Conservation (phyloP, 1,140 invertebrate genomes). For the Paralvinella palmiformis region DNA sequence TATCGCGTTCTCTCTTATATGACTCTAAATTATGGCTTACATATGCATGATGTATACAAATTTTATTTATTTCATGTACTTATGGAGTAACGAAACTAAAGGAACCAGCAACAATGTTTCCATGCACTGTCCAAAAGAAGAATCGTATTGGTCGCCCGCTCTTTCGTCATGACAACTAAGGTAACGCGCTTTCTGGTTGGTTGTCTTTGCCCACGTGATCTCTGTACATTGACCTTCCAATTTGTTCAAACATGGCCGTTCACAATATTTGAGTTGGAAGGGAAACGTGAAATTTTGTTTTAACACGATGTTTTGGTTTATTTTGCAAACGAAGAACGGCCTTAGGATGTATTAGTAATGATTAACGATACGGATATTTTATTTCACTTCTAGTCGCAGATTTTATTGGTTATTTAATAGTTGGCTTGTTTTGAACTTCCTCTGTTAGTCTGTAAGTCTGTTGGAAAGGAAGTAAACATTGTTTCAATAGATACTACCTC, state of each 20-base stretch:
- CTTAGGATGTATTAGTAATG: neutral
- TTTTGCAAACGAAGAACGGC: conserved; percentile 9
- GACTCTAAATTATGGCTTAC: too few species aligned
- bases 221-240: conserved; percentile 25
- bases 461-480: neutral
- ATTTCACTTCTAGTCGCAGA: neutral
- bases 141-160: conserved; percentile 35
- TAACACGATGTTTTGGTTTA: neutral
- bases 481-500: neutral
- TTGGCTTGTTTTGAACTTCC: neutral
- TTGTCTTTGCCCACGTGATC: conserved; percentile 31
- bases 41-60: too few species aligned
- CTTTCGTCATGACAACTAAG: conserved; percentile 43
- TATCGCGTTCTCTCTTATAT: too few species aligned
- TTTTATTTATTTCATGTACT: too few species aligned
- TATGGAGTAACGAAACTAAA: too few species aligned
- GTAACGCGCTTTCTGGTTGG: conserved; percentile 31
- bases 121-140: conserved; percentile 14
- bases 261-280: neutral
- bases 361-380: neutral
- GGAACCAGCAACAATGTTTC: too few species aligned
- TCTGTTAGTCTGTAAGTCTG: neutral
- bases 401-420: neutral
- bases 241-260: conserved; percentile 47
- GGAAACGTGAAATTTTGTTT: neutral